Base-by-base conservation (phyloP, 2,113 vertebrate genomes). In the Rousettus leschenaultii region DNA sequence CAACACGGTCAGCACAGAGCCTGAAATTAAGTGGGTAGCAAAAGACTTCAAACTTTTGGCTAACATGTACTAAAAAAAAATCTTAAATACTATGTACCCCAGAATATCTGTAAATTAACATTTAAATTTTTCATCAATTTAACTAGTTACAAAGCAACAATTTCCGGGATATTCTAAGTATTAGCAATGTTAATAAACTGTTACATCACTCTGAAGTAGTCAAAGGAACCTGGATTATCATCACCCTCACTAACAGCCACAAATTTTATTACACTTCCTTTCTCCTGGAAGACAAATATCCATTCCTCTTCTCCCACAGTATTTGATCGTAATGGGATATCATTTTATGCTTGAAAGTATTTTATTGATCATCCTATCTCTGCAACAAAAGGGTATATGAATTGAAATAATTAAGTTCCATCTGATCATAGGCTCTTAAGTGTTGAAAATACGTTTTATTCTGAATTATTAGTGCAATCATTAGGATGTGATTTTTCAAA, bases 341-440 rank as follows among this genome's bases (percentile, higher is more conserved):
- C 35, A 96, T 94, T 85, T 85, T 90, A 94, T 73, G 35, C 61
- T 53, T 97, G 43, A 66, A 93, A 80, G 35, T 70, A 94, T 73
- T 96, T 95, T 96, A 91, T 21, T 86, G 35, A 94, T 94, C 57
- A 82, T 53, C 45, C 51, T 28, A 71, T 65, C 55, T 73, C 55
- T 82, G 13, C 33, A 93, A 91, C n/a, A 87, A 86, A 90, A 63
- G 43, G 11, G 22, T 77, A 95, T 15, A 83, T 45, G 89, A 92
- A 73, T 9, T 86, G 48, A 95, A 97, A 86, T 71, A 94, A 59
- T 59, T 70, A 68, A 90, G 79, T 89, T 65, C 35, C 30, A 95
- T 30, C 48, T 95, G 18, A 40, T 75, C 71, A 89, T 7, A 84
- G 35, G 48, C 9, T 48, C n/a, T 96, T 96, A 84, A 57, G 12